Evolutionary conservation across 2,888 invertebrate genomes (phyloP).

Genomic region (Pimpla rufipes): DNA sequence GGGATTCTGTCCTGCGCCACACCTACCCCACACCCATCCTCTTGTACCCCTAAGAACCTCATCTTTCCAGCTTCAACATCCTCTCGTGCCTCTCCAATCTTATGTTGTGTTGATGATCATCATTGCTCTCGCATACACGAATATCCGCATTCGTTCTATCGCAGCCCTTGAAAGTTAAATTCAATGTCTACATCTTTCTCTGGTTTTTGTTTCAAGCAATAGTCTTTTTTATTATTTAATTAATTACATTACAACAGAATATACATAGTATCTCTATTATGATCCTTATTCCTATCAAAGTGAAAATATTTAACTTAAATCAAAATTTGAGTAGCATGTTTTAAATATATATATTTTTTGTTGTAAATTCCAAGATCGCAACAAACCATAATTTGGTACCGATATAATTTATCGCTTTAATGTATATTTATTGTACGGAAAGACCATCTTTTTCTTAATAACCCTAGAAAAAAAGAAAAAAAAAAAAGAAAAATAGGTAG

Average conservation of each 20-base stretch:
- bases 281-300: background rate
- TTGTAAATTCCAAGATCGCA: background rate
- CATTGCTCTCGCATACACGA: background rate
- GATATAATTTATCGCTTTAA: background rate
- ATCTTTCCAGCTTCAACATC: slow-evolving; percentile 76
- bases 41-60: slow-evolving; percentile 82
- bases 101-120: slow-evolving; percentile 41
- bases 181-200: slow-evolving; percentile 6
- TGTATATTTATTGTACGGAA: no score
- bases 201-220: background rate
- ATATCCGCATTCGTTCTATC: slow-evolving; percentile 21
- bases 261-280: background rate
- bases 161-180: slow-evolving; percentile 37
- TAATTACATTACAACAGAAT: background rate
- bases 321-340: background rate
- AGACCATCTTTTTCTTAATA: no score
- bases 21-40: slow-evolving; percentile 79
- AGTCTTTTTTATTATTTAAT: slow-evolving; percentile 5
- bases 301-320: background rate
- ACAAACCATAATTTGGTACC: background rate
- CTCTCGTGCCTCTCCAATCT: slow-evolving; percentile 50
- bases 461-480: no score
- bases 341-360: background rate
- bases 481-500: no score
- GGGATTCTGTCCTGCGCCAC: slow-evolving; percentile 78